Evolutionary conservation across 1,140 invertebrate species (phyloP).

Genomic region (Neuroterus valhalla): DNA sequence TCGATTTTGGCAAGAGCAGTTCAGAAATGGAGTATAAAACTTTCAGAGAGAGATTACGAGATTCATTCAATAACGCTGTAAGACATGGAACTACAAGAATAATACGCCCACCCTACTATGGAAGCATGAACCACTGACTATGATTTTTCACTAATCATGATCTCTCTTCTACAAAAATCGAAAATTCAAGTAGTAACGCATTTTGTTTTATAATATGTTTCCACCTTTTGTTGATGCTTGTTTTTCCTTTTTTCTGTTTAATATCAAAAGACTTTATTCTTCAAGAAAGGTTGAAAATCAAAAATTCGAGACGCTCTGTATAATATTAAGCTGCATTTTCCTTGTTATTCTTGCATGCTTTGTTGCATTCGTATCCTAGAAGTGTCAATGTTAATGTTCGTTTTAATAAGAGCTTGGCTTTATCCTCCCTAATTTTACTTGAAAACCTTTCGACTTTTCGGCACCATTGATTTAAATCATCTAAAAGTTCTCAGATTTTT

Average conservation of each 20-base stretch:
- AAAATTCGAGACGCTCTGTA: constrained; percentile 12
- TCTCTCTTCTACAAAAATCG: constrained; percentile 18
- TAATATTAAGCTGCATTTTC: not conserved
- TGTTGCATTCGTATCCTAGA: not conserved
- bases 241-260: not conserved
- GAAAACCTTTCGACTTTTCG: no score
- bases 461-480: no score
- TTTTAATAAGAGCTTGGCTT: not conserved
- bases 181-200: constrained; percentile 15
- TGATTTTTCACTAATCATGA: constrained; percentile 30
- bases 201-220: constrained; percentile 22
- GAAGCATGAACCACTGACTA: constrained; percentile 69
- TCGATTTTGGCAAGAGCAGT: constrained; percentile 87
- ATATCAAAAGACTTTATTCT: no score
- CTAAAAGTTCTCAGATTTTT: no score
- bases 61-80: constrained; percentile 83
- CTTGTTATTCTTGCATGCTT: no score
- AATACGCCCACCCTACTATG: constrained; percentile 67
- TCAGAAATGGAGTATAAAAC: constrained; percentile 90
- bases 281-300: constrained; percentile 18
- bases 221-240: not conserved
- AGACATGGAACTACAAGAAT: constrained; percentile 62
- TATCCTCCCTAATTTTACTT: no score
- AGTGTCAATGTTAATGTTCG: not conserved
- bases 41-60: constrained; percentile 85